Evolutionary conservation across 2,888 invertebrate species (phyloP), one percentile per base, ranked within the genome.

Genomic region (Drosophila meridiana): DNA sequence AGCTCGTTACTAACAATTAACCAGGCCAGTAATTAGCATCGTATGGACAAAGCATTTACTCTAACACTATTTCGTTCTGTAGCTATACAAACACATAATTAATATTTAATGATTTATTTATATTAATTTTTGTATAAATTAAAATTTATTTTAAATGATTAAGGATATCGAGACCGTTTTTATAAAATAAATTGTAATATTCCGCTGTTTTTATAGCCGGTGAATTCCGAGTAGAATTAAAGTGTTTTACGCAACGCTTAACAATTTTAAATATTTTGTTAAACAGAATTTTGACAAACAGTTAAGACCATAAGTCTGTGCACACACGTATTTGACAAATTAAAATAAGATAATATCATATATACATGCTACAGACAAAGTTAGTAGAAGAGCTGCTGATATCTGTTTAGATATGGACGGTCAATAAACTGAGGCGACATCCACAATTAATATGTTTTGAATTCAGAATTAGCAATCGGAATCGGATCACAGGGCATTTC

Each of bases 351-450:
- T 28, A 4, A n/a, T 32, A 30, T 26, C 30, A 28, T 47, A 26
- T 13, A 36, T 14, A 8, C 28, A 55, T 38, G 6, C 4, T 28
- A 40, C 13, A 36, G 3, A 2, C 8, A 8, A 26, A 30, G 3
- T 9, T n/a, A 47, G 36, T 9, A 14, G 5, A 57, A 34, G 9
- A 13, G 26, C 14, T 47, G 6, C 13, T 34, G 13, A 58, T 34
- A 30, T n/a, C 11, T 28, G 36, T 43, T 13, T 4, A 38, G 34
- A 30, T 47, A 14, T 38, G 43, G 38, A 40, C 75, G 75, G 75
- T 76, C 75, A 76, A 78, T 60, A 76, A 76, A 78, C 78, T 63
- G 56, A 20, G 26, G 36, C 11, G 11, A 30, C 30, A 7, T 42
- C 30, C 26, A 5, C 30, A 43, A 53, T 36, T n/a, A 47, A 63